Base-by-base conservation (phyloP, 2,797 vertebrate species). In the Micromesistius poutassou region DNA sequence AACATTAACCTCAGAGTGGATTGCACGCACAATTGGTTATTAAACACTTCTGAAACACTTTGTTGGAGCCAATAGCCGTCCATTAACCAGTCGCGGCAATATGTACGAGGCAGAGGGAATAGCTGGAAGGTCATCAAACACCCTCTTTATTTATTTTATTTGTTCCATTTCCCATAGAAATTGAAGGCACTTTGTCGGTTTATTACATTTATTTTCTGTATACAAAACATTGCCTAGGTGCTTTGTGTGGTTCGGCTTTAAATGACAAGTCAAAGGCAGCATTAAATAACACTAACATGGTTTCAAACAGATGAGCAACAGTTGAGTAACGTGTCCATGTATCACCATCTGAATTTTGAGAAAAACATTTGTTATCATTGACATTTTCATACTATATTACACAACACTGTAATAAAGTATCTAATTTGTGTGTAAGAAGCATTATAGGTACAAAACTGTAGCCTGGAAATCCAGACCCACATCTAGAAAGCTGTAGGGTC, bases 1-100 rank as follows among this genome's bases (percentile, higher is more conserved):
- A 92, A 93, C 94, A 94, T 94, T 94, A 95, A 93, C 89, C 90
- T 88, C 87, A 22, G 82, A 88, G 93, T 93, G 94, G 94, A 94
- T 93, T 90, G 93, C 92, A 94, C 83, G 93, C 93, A 92, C 93
- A 94, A 94, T 94, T 95, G 93, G 93, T 93, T 94, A 94, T 95
- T 95, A 94, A 94, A 93, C 92, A 93, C 94, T 90, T 93, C 91
- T 93, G 91, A 90, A 91, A 90, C 91, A 93, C 89, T 92, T 92
- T 92, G 91, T 92, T 91, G 89, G 91, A 93, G 90, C 88, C 90
- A 89, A 91, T 91, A 90, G 88, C 90, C 90, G 88, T 92, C 89
- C 91, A 91, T 94, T 94, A 94, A 91, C 90, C 76, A 91, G 87
- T 90, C 88, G 84, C 89, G 91, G 88, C 83, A 90, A 93, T 90